Conservation (phyloP, 1,140 invertebrate species). For the Brachionus asplanchnoidis region DNA sequence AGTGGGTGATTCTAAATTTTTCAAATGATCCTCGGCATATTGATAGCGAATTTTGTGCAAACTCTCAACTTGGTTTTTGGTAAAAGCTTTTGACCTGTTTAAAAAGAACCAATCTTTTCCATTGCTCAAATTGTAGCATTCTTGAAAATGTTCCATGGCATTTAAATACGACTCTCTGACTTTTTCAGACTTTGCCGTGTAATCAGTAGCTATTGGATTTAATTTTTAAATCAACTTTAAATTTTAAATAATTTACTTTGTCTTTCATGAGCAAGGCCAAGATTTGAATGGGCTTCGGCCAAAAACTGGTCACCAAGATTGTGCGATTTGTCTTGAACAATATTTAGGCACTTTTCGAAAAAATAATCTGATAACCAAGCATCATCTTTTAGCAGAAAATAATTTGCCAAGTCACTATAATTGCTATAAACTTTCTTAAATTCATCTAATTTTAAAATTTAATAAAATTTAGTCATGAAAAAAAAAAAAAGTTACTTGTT, state of each 20-base stretch:
- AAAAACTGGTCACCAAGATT: slow-evolving; percentile 12
- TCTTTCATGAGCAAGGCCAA: slow-evolving; percentile 30
- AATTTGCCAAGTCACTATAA: slow-evolving; percentile 9
- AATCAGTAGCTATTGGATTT: background rate
- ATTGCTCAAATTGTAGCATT: slow-evolving; percentile 1
- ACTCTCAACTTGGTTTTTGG: background rate
- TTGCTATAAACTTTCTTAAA: slow-evolving; percentile 2
- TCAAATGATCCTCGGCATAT: background rate
- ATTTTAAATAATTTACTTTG: background rate
- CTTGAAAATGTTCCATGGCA: background rate
- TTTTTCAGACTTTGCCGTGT: slow-evolving; percentile 27
- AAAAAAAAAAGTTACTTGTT: background rate
- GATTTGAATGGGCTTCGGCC: slow-evolving; percentile 8
- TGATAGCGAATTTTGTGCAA: background rate
- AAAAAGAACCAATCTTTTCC: background rate
- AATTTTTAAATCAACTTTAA: background rate
- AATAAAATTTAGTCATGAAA: background rate
- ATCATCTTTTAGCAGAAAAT: slow-evolving; percentile 34
- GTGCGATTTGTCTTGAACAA: slow-evolving; percentile 15
- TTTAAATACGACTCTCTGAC: background rate
- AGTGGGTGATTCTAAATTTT: background rate
- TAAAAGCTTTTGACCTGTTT: slow-evolving; percentile 31
- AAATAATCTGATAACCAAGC: slow-evolving; percentile 36
- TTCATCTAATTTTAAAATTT: slow-evolving; percentile 2
- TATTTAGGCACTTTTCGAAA: slow-evolving; percentile 16